Base-by-base conservation (phyloP, 1,140 invertebrate species). In the Nasonia giraulti region DNA sequence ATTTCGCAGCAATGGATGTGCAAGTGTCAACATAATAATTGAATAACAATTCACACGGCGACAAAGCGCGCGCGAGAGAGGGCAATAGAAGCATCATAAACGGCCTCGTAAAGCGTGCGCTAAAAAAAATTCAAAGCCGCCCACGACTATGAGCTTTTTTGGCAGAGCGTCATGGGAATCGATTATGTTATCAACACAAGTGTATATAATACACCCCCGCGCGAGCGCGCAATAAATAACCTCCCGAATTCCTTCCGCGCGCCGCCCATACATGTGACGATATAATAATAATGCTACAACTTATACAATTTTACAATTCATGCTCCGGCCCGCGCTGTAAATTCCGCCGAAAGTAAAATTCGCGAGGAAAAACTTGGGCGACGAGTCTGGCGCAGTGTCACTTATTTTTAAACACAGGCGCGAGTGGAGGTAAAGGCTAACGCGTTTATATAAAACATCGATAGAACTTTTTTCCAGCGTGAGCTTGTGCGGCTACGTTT, bases 381-480 rank as follows among this genome's bases (percentile, higher is more conserved):
- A 44, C 40, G 31, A 87, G 82, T 75, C 44, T 88, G 83, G 87
- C 86, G 87, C 86, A 37, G 33, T 6, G 86, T 87, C 81, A 88
- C 76, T 50, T 84, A 78, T 71, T 71, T 83, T 44, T 84, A 40
- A 0, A 8, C 40, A 14, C 2, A 50, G 10, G 4, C 7, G 14
- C 1, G 40, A 44, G 40, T 44, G 0, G 40, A 44, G 40, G 40
- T 11, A 44, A 44, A 44, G 40, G 40, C 37, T 23, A 6, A 17
- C 40, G 50, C 50, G 8, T 23, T 10, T 27, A 88, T 27, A 88
- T 87, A 86, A 88, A 88, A 89, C 87, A 89, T 89, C 86, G 84
- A 89, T 88, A 88, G 87, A 37, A 0, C 27, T 27, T 27, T 87
- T 89, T 89, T 87, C 80, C 80, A 37, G 33, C 33, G 4, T 37